A percentile compares a stretch with the other conserved stretches of the same genome.
These are phyloP conservation scores for Gymnorhina tibicen DNA, from an alignment of 2,113 vertebrate genomes.

Conservation along the genomic window DNA sequence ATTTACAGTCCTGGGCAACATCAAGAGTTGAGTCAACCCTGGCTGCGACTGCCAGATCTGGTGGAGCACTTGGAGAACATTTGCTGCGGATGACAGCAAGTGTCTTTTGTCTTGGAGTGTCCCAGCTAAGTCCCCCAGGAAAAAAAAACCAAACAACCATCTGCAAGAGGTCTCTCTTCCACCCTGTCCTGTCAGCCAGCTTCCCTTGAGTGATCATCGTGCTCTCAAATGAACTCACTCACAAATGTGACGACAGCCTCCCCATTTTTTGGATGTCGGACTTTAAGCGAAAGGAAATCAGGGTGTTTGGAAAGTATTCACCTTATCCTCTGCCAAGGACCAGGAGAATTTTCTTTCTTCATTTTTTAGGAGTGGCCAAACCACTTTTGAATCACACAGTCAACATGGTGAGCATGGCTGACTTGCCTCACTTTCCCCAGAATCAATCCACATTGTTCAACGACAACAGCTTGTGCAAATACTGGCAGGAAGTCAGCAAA, in stretches of 20 bases:
- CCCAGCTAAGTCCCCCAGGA: not conserved
- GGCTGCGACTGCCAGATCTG: not conserved
- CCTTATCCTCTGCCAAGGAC: conserved; percentile 46
- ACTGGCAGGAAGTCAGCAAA: not conserved
- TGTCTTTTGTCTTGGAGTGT: not conserved
- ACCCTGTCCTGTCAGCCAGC: not conserved
- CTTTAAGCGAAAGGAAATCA: conserved; percentile 41
- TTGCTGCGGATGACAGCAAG: not conserved
- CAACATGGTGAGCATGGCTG: not conserved
- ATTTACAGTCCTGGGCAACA: conserved; percentile 12
- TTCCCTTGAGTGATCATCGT: not conserved
- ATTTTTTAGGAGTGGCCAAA: conserved; percentile 31
- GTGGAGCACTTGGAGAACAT: not conserved
- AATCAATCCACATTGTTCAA: not conserved
- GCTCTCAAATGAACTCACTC: conserved; percentile 46
- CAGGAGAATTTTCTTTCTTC: conserved; percentile 49
- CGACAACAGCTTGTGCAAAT: not conserved
- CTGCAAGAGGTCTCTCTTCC: not conserved
- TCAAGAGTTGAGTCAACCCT: not conserved
- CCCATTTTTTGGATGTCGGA: conserved; percentile 13
- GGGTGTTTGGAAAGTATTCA: conserved; percentile 41
- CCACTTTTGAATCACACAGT: conserved; percentile 42
- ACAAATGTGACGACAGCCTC: not conserved
- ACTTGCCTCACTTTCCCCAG: not conserved
- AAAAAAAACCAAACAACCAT: not conserved